Conservation (phyloP, 2,888 invertebrate species). For the Megastigmus dorsalis region DNA sequence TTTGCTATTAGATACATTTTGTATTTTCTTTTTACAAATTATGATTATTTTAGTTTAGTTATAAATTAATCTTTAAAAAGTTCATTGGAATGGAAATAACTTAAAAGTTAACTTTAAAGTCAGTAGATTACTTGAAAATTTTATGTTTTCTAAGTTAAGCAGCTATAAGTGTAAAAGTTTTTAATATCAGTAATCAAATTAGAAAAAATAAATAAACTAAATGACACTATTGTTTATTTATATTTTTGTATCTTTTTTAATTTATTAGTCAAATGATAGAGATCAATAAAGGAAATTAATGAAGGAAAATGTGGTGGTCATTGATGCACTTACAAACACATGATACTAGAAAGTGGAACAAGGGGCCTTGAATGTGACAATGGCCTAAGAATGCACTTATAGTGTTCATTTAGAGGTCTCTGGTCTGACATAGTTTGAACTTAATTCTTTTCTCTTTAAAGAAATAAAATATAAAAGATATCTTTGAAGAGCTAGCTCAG, state of each 20-base stretch:
- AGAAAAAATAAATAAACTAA: no score
- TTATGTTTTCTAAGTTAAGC: no score
- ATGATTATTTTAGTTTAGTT: no score
- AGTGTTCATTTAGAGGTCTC: conserved; percentile 43
- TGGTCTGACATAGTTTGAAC: conserved; percentile 39
- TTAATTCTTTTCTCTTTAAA: conserved; percentile 38
- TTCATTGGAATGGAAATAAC: no score
- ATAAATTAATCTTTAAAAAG: no score
- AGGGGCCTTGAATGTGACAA: conserved; percentile 55
- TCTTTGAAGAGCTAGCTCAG: neutral
- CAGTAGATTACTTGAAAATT: no score
- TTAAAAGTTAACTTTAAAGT: no score
- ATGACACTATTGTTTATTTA: neutral
- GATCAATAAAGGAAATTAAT: conserved; percentile 10
- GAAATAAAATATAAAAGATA: conserved; percentile 3
- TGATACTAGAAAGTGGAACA: conserved; percentile 55
- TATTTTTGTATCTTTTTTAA: no score
- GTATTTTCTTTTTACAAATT: no score
- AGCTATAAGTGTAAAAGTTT: no score
- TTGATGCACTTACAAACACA: conserved; percentile 32
- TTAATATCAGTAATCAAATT: no score
- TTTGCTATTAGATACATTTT: no score
- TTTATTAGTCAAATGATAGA: neutral
- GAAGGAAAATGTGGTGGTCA: conserved; percentile 44
- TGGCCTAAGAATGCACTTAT: conserved; percentile 54